Conservation (phyloP, 1,140 invertebrate genomes). For the Bathynomus jamesi region DNA sequence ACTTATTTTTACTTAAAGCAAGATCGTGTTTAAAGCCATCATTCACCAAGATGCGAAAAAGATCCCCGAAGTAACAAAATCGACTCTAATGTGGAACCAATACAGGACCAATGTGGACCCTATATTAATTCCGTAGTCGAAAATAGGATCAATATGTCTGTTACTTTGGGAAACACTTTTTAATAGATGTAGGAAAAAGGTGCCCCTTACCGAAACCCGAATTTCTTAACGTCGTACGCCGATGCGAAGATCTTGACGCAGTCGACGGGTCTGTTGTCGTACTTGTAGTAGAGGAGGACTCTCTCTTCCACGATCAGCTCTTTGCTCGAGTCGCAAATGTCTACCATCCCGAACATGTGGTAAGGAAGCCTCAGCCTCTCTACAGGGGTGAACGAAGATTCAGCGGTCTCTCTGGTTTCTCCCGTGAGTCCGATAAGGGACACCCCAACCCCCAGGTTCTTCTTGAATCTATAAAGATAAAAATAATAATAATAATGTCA, state of each 20-base stretch:
- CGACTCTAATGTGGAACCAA: too few relatives aligned
- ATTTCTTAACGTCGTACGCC: conserved; percentile 67
- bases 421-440: conserved; percentile 82
- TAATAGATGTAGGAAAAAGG: not conserved
- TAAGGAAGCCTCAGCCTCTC: conserved; percentile 82
- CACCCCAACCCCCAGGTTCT: conserved; percentile 81
- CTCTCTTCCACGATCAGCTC: conserved; percentile 81
- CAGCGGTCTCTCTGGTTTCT: conserved; percentile 77
- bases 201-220: conserved; percentile 63
- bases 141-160: too few relatives aligned
- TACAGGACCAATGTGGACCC: too few relatives aligned
- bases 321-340: conserved; percentile 92
- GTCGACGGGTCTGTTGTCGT: conserved; percentile 89
- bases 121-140: too few relatives aligned
- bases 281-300: conserved; percentile 92
- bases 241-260: conserved; percentile 96
- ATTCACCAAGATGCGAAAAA: too few relatives aligned
- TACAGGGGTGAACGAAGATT: conserved; percentile 76
- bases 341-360: conserved; percentile 86
- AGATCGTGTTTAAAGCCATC: too few relatives aligned
- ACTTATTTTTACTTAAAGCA: too few relatives aligned
- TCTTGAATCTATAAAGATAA: conserved; percentile 55
- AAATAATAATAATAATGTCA: too few relatives aligned
- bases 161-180: too few relatives aligned
- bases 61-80: too few relatives aligned